These are phyloP conservation scores for Buphagus erythrorhynchus DNA, from an alignment of 2,797 vertebrate species.

Conservation along the genomic window DNA sequence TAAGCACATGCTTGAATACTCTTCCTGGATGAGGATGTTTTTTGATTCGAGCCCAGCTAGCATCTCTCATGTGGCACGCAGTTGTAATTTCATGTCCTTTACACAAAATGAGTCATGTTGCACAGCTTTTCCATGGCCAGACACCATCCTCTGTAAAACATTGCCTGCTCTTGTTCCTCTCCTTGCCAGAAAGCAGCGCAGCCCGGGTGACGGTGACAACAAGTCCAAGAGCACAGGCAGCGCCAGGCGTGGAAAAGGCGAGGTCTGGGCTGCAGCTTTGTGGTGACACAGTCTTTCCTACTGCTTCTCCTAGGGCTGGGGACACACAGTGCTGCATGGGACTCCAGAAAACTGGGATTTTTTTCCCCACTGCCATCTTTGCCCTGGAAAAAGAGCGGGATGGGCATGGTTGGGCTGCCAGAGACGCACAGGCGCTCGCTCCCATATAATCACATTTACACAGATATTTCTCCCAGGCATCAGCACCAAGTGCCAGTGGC, in stretches of 20 bases:
- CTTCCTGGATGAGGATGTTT: slow-evolving; percentile 39
- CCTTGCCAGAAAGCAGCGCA: not conserved
- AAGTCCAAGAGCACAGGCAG: not conserved
- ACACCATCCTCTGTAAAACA: not conserved
- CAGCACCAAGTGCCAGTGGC: not conserved
- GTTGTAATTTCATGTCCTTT: slow-evolving; percentile 39
- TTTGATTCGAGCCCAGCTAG: not conserved
- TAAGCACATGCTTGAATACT: slow-evolving; percentile 46
- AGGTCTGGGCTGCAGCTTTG: slow-evolving; percentile 10
- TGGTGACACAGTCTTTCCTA: slow-evolving; percentile 23
- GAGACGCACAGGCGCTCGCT: not conserved
- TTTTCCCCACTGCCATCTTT: not conserved
- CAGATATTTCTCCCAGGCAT: not conserved
- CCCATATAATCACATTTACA: not conserved
- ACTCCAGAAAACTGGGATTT: not conserved
- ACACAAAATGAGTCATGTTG: slow-evolving; percentile 31
- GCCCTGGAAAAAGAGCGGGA: not conserved
- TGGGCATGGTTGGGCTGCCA: not conserved
- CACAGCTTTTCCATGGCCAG: slow-evolving; percentile 36
- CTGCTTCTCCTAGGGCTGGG: not conserved
- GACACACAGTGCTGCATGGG: not conserved
- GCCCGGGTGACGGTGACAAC: not conserved
- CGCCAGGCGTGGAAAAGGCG: not conserved
- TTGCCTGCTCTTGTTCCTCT: not conserved
- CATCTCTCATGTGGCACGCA: slow-evolving; percentile 8